These are phyloP conservation scores for Australoheros facetus DNA, from an alignment of 2,797 vertebrate genomes.

Conservation along the genomic window DNA sequence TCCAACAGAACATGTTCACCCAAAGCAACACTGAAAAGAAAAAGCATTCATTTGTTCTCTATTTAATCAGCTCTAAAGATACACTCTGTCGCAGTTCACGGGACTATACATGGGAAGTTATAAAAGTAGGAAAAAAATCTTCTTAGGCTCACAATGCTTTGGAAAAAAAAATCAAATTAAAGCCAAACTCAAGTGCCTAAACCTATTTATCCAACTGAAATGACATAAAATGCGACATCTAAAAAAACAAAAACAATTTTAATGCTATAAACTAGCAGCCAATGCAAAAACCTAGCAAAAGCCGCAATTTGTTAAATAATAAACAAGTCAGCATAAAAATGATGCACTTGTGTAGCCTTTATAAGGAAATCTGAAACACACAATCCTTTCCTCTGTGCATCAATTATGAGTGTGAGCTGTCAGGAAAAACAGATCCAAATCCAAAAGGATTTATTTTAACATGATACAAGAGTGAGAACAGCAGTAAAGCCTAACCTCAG, in stretches of 20 bases:
- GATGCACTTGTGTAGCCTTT: neutral
- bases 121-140: neutral
- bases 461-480: neutral
- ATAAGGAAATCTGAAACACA: neutral
- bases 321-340: neutral
- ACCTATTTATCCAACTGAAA: neutral
- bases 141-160: neutral
- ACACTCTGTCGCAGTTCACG: too few relatives aligned
- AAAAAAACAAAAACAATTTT: neutral
- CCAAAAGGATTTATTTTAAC: neutral
- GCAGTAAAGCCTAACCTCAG: neutral
- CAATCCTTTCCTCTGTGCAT: neutral
- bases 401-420: neutral
- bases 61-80: neutral
- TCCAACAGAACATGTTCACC: constrained; percentile 8
- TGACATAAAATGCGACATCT: neutral
- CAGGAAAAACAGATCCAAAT: neutral
- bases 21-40: neutral
- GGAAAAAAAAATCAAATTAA: neutral
- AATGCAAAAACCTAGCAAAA: neutral
- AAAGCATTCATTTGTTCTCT: constrained; percentile 1
- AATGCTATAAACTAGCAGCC: neutral
- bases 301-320: neutral
- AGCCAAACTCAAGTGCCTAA: neutral
- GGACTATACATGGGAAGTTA: too few relatives aligned